Base-by-base conservation (phyloP, 92 coral and sea anemone genomes). In the Paramuricea clavata region DNA sequence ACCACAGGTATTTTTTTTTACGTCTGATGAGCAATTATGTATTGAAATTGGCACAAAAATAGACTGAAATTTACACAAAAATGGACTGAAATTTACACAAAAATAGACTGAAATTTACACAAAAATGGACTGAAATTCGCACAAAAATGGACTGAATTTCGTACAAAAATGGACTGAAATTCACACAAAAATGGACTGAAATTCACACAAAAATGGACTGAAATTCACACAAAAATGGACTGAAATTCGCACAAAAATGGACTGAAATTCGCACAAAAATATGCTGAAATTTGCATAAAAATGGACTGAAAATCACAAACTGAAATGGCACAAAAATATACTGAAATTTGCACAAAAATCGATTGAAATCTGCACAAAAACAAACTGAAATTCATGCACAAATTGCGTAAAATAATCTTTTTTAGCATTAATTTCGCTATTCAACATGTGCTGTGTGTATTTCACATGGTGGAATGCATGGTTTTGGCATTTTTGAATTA, bases 221-320 rank as follows among this genome's bases (percentile, higher is more conserved):
- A 54, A 54, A 54, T 54, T 54, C 62, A 23, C 62, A 19, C 62
- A 15, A 9, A 47, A 47, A 47, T 47, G 16, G 15, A 47, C 21
- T 54, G 62, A 54, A 54, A 21, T 54, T 19, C 27, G 26, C 27
- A 19, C 25, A 15, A 9, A 47, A 47, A 47, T 47, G 10, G 52
- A 47, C 12, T 54, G 62, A 54, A 54, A 54, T 54, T 54, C 62
- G 62, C 62, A 54, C 19, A 54, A 17, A 54, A 54, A 54, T 54
- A 54, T 23, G 17, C 22, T 54, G 62, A 54, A 54, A 54, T 54
- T 54, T 19, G 62, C 62, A 54, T 9, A 21, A 17, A 54, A 54
- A 54, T 54, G 8, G 25, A 54, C 22, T 54, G 62, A 54, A 54
- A 54, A 10, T 54, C 26, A 47, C 13, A 47, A 17, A 47, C 4